phyloP scores from a whole-genome alignment of 2,797 vertebrate species.

The Thalassophryne amazonica region DNA sequence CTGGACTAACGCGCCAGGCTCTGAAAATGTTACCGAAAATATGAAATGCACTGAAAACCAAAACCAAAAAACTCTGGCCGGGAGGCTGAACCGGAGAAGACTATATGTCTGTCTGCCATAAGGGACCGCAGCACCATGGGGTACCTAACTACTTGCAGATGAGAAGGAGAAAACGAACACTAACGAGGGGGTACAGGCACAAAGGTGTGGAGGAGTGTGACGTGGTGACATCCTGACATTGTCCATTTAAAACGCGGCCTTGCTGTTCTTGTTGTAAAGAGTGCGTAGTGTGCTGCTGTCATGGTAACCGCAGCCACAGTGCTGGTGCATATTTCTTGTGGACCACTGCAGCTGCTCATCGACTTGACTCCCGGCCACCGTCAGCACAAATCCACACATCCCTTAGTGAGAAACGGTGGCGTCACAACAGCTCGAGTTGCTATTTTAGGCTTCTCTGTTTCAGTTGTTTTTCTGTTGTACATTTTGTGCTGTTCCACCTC shows the following conservation, averaged over 20 bases:
- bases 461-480: conserved; percentile 59
- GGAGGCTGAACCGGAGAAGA: conserved; percentile 41
- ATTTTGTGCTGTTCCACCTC: conserved; percentile 39
- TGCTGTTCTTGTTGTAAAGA: conserved; percentile 56
- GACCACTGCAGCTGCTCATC: conserved; percentile 61
- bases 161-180: conserved; percentile 33
- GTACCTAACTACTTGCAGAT: conserved; percentile 43
- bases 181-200: conserved; percentile 30
- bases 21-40: conserved; percentile 52
- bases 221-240: conserved; percentile 40
- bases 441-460: conserved; percentile 66
- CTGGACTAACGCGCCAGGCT: conserved; percentile 53
- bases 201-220: conserved; percentile 17
- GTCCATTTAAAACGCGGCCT: conserved; percentile 54
- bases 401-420: conserved; percentile 1
- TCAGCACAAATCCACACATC: conserved; percentile 45
- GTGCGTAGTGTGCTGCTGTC: conserved; percentile 59
- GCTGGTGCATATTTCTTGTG: conserved; percentile 58
- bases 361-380: conserved; percentile 35
- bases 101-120: conserved; percentile 29
- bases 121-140: conserved; percentile 45
- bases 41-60: conserved; percentile 55
- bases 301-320: conserved; percentile 60
- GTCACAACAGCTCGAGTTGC: conserved; percentile 57
- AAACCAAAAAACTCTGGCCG: conserved; percentile 54